Conservation (phyloP, 1,140 invertebrate genomes). For the Phenacoccus solenopsis region DNA sequence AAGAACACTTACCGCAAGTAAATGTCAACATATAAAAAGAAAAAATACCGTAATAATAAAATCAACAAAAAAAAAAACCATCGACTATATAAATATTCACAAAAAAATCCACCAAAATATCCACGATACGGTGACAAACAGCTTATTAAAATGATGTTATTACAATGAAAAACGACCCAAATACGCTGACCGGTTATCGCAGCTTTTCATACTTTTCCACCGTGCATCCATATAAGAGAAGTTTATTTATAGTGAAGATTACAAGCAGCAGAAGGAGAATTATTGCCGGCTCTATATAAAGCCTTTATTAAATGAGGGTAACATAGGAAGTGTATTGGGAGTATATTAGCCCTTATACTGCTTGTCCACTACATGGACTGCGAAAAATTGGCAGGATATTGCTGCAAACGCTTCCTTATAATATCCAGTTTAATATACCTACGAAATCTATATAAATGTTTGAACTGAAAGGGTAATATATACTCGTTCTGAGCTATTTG, state of each 20-base stretch:
- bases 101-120: background rate
- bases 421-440: conserved; percentile 18
- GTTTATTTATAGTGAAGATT: conserved; percentile 11
- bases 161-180: background rate
- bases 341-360: conserved; percentile 10
- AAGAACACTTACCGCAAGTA: too few species aligned
- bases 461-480: conserved; percentile 16
- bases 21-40: too few species aligned
- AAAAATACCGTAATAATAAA: too few species aligned
- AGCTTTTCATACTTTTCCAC: conserved; percentile 8
- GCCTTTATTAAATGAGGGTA: conserved; percentile 17
- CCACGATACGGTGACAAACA: background rate
- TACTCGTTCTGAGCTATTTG: conserved; percentile 7
- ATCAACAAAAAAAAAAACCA: too few species aligned
- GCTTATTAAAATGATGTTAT: background rate
- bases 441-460: conserved; percentile 18
- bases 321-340: background rate
- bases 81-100: background rate
- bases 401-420: conserved; percentile 16
- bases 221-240: background rate
- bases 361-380: conserved; percentile 6
- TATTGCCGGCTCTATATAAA: conserved; percentile 15
- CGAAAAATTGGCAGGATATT: conserved; percentile 17
- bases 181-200: conserved; percentile 9
- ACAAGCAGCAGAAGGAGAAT: conserved; percentile 14